Evolutionary conservation across 2,797 vertebrate species (phyloP).

Genomic region (Sebastes ruberrimus): DNA sequence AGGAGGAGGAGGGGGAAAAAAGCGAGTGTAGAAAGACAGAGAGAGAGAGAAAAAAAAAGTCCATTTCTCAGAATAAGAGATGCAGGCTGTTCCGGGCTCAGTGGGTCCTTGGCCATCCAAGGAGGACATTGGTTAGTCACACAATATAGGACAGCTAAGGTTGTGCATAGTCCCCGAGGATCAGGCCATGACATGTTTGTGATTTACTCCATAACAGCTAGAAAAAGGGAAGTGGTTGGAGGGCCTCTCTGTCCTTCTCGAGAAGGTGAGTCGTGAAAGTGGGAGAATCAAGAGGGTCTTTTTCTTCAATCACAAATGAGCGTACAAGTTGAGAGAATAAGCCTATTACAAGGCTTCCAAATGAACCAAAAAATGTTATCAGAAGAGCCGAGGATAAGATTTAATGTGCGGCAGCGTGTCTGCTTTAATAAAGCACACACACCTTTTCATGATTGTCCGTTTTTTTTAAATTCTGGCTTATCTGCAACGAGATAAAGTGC

Average conservation of each 20-base stretch:
- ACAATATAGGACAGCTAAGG: conserved; percentile 63
- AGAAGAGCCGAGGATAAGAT: conserved; percentile 17
- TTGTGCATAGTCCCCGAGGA: conserved; percentile 69
- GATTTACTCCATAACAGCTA: conserved; percentile 76
- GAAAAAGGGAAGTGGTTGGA: conserved; percentile 69
- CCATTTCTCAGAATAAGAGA: conserved; percentile 63
- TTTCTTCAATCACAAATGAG: conserved; percentile 36
- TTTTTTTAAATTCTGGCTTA: conserved; percentile 23
- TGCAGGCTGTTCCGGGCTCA: conserved; percentile 47
- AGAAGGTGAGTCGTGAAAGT: conserved; percentile 61
- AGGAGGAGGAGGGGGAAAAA: no score
- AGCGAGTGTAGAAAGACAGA: conserved; percentile 16
- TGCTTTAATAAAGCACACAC: neutral
- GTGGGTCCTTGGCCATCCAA: conserved; percentile 62
- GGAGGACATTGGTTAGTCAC: conserved; percentile 64
- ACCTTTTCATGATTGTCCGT: neutral
- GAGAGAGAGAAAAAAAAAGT: conserved; percentile 1
- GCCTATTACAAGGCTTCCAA: conserved; percentile 28
- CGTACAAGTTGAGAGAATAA: neutral
- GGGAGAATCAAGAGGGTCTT: conserved; percentile 43
- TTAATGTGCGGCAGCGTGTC: conserved; percentile 18
- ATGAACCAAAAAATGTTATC: conserved; percentile 19
- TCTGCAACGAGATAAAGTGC: neutral
- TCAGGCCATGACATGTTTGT: conserved; percentile 72
- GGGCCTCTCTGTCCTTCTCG: conserved; percentile 69